Conservation (phyloP, 2,113 vertebrate genomes). For the Phyllostomus hastatus region DNA sequence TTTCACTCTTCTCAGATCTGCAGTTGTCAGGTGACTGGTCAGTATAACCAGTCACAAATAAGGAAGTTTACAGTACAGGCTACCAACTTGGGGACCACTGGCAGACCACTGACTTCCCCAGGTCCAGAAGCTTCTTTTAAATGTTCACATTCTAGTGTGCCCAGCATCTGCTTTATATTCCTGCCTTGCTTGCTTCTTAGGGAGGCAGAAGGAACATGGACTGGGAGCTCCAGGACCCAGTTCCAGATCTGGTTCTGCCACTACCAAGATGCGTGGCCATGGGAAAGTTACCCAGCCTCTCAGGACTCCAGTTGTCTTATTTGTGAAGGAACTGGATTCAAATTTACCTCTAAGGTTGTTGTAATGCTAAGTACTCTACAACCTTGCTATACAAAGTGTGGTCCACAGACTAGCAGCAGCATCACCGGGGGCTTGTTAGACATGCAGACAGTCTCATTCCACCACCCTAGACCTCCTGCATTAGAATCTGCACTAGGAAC, state of each 20-base stretch:
- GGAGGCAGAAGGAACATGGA: background rate
- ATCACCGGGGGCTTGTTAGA: background rate
- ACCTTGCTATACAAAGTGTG: background rate
- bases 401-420: background rate
- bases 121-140: background rate
- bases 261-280: background rate
- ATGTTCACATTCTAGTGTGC: background rate
- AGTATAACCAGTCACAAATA: background rate
- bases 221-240: background rate
- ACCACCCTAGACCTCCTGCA: background rate
- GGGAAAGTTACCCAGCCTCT: background rate
- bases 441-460: background rate
- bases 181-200: background rate
- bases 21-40: background rate
- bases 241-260: background rate
- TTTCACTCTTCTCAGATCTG: background rate
- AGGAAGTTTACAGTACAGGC: background rate
- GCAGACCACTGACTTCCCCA: background rate
- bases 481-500: background rate
- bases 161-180: background rate
- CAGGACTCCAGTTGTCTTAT: background rate
- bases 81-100: background rate
- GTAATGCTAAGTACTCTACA: background rate
- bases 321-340: background rate
- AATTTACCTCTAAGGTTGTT: background rate